Percentiles rank a stretch among this genome's conserved stretches.
Evolutionary conservation across 2,113 vertebrate species (phyloP).

Genomic region (Ceyx margarethae): DNA sequence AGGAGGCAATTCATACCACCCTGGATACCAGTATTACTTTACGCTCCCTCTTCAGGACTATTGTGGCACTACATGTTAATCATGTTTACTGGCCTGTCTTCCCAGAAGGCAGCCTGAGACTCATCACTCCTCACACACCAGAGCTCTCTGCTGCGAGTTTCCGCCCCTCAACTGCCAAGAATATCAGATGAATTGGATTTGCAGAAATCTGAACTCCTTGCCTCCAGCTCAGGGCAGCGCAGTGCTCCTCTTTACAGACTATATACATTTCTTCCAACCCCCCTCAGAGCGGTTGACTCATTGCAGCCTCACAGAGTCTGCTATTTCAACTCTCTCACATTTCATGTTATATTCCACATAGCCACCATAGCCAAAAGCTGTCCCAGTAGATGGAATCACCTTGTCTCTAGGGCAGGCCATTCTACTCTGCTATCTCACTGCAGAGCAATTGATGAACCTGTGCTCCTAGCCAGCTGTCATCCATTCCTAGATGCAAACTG

Average conservation of each 20-base stretch:
- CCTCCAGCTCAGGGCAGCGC: not conserved
- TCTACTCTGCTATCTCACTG: not conserved
- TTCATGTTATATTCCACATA: not conserved
- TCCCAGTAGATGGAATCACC: not conserved
- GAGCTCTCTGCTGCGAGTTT: conserved; percentile 32
- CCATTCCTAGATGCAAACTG: not conserved
- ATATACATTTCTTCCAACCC: conserved; percentile 43
- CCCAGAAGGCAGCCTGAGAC: conserved; percentile 6
- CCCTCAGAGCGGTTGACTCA: not conserved
- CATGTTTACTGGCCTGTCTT: conserved; percentile 9
- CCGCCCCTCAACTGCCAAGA: conserved; percentile 48
- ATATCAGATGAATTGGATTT: conserved; percentile 51
- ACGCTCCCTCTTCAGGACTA: conserved; percentile 24
- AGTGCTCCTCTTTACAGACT: not conserved
- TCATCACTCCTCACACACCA: conserved; percentile 49
- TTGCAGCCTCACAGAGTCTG: not conserved
- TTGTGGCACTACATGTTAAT: conserved; percentile 13
- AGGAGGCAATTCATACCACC: not conserved
- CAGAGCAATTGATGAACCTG: rapidly evolving
- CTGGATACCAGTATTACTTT: not conserved
- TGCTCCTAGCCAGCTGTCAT: not conserved
- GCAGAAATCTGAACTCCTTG: not conserved
- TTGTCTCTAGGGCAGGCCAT: not conserved
- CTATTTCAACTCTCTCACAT: not conserved
- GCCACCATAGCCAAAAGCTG: not conserved